Base-by-base conservation (phyloP, 2,888 invertebrate species). In the Eupeodes luniger region DNA sequence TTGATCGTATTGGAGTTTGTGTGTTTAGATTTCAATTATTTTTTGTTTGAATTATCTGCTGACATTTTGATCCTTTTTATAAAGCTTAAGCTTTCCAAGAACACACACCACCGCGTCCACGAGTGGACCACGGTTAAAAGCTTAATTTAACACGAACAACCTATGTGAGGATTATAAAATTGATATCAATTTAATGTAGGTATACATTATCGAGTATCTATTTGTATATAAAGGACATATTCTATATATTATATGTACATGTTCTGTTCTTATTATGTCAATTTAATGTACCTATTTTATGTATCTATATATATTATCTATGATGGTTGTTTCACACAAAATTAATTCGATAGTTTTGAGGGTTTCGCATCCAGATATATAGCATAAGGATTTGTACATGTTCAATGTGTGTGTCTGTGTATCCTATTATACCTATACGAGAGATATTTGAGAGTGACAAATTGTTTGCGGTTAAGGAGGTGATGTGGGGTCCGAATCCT, bases 321-420 rank as follows among this genome's bases (percentile, higher is more conserved):
- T 57, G 69, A 53, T 53, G 53, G 27, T 36, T 19, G 16, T 53
- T 53, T 36, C 57, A 44, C 62, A 44, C 53, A 62, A 57, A 79
- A 84, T 79, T 75, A 84, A 84, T 70, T 75, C 84, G n/a, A 84
- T 84, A 80, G 84, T 80, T 67, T 70, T 72, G 36, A n/a, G 55
- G 62, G 34, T 36, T 49, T 49, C 27, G 36, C 27, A 40, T 27
- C 27, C n/a, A 9, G 11, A n/a, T 27, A 7, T 11, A 12, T 27
- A 19, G 27, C 2, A 19, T 19, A 19, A 19, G 19, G 19, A 19
- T 19, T 19, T 19, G 66, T 9, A 7, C 4, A 49, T 7, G 19
- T 19, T 14, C 2, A 2, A 10, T 0, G 10, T 36, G 6, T 47
- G 12, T n/a, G 2, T 47, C 61, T 27, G 16, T 49, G 44, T 40